Base-by-base conservation (phyloP, 2,888 invertebrate species). In the Nephrotoma flavescens region DNA sequence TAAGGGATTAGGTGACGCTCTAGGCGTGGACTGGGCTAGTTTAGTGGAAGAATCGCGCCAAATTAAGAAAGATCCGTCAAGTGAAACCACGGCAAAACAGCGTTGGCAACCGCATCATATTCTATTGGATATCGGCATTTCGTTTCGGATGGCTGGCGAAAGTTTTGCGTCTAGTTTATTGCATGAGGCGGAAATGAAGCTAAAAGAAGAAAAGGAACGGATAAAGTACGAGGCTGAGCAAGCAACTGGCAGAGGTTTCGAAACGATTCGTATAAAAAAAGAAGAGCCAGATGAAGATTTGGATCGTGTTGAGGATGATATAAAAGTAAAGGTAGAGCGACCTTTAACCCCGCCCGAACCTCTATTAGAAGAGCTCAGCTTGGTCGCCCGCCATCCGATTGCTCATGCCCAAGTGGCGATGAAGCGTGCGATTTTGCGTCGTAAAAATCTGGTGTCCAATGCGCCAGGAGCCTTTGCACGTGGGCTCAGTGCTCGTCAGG, bases 21-120 rank as follows among this genome's bases (percentile, higher is more conserved):
- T 98, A 42, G 97, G 97, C n/a, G 97, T 98, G 0, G 97, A 98
- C 91, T 98, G 98, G 98, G 96, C 97, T 11, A 97, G 97, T 90
- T 92, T 98, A 85, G 95, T 97, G 0, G 96, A 96, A 2, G 96
- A 97, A 91, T 95, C 96, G 5, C 92, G 93, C 83, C 90, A 47
- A 89, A 42, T 52, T n/a, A 86, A 57, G 2, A 86, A 57, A n/a
- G 57, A 86, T 57, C 41, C 52, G 9, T 7, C 41, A 4, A 86
- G 41, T 41, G 52, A 86, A 41, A 93, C 89, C 90, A 93, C 88
- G 5, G 95, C 95, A 0, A 94, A 97, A 88, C 94, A 95, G 88
- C 94, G 96, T 83, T 98, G 97, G 96, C 95, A 95, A 89, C 95
- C 96, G 4, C 95, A 95, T 90, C 94, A 95, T 87, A 94, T 98